These are phyloP conservation scores for Parnassius apollo DNA, from an alignment of 2,888 invertebrate genomes.

Conservation along the genomic window DNA sequence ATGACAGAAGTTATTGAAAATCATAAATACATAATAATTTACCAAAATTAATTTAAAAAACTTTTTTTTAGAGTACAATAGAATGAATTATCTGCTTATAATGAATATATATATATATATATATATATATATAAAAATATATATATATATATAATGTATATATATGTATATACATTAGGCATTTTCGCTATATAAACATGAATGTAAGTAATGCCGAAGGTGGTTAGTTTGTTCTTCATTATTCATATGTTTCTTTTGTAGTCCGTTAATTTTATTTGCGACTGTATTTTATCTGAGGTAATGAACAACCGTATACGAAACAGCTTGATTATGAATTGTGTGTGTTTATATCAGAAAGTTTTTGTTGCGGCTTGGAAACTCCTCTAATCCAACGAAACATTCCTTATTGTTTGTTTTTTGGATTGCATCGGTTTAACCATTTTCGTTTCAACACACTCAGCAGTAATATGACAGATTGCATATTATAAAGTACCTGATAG, in stretches of 20 bases:
- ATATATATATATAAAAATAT: no score
- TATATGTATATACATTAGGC: no score
- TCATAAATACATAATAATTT: no score
- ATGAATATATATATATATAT: no score
- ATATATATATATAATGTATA: no score
- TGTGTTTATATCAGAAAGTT: slow-evolving; percentile 58
- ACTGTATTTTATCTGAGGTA: slow-evolving; percentile 30
- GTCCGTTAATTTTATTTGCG: slow-evolving; percentile 28
- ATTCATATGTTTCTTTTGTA: neutral
- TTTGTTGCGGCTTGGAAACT: slow-evolving; percentile 34
- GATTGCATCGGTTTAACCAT: slow-evolving; percentile 36
- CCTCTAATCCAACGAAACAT: slow-evolving; percentile 43
- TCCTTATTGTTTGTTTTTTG: slow-evolving; percentile 41
- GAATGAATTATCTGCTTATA: no score
- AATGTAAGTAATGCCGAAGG: slow-evolving; percentile 9
- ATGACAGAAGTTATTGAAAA: no score
- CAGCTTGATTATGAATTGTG: slow-evolving; percentile 55
- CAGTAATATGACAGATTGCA: slow-evolving; percentile 39
- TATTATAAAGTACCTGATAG: slow-evolving; percentile 68
- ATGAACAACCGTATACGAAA: slow-evolving; percentile 30
- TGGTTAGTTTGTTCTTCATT: slow-evolving; percentile 3
- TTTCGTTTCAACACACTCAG: slow-evolving; percentile 37
- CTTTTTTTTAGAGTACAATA: no score
- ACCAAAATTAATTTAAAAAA: no score
- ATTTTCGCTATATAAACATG: neutral